phyloP scores from a whole-genome alignment of 2,888 invertebrate genomes.

The Ametastegia equiseti region DNA sequence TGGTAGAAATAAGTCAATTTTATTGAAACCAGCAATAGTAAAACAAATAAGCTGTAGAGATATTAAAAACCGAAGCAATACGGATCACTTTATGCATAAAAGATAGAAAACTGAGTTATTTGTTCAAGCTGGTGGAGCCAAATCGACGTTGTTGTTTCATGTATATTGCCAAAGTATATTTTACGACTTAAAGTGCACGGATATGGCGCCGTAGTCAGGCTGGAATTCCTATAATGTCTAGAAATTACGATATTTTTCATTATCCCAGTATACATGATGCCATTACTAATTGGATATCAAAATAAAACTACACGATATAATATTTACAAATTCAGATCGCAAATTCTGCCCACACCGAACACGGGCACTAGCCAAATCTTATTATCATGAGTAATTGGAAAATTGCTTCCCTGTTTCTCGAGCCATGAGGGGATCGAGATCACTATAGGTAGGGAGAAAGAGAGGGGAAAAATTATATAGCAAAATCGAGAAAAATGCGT shows the following conservation, averaged over 20 bases:
- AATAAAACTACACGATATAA: neutral
- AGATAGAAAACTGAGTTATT: slow-evolving; percentile 5
- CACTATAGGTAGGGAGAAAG: neutral
- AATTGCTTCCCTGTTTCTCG: neutral
- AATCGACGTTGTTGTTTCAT: slow-evolving; percentile 35
- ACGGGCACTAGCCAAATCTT: neutral
- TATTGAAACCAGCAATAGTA: slow-evolving; percentile 26
- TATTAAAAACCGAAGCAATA: slow-evolving; percentile 20
- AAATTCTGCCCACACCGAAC: neutral
- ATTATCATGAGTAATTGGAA: slow-evolving; percentile 19
- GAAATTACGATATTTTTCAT: slow-evolving; percentile 12
- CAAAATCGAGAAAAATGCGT: slow-evolving; percentile 18
- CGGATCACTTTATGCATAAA: slow-evolving; percentile 37
- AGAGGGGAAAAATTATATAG: slow-evolving; percentile 5
- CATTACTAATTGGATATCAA: neutral
- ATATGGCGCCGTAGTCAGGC: neutral
- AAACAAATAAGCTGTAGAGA: slow-evolving; percentile 13
- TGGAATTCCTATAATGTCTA: neutral
- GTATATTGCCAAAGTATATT: slow-evolving; percentile 31
- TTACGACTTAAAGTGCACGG: slow-evolving; percentile 2
- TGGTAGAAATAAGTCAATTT: slow-evolving; percentile 27
- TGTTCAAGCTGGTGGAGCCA: slow-evolving; percentile 17
- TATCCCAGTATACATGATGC: neutral
- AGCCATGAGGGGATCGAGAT: slow-evolving; percentile 2
- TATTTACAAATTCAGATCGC: neutral